Percentiles rank a stretch among this genome's conserved stretches.
These are phyloP conservation scores for Amphipyra tragopoginis DNA, from an alignment of 2,888 invertebrate species.

Conservation along the genomic window DNA sequence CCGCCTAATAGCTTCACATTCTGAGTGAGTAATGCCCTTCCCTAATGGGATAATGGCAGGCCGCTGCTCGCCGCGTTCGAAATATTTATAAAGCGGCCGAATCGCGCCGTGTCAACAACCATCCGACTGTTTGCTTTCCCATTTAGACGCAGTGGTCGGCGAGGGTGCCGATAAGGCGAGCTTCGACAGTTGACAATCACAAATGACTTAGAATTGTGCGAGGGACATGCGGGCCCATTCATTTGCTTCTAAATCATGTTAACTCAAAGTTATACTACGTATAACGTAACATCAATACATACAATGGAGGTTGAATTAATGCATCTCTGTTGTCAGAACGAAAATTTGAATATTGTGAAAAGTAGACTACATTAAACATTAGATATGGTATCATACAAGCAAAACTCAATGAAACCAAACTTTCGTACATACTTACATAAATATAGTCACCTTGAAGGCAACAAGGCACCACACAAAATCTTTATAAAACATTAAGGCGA, in stretches of 20 bases:
- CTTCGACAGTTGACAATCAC: constrained; percentile 54
- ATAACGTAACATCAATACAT: too few relatives aligned
- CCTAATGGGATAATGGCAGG: constrained; percentile 87
- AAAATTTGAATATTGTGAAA: too few relatives aligned
- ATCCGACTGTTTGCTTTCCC: constrained; percentile 82
- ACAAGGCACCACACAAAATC: constrained; percentile 62
- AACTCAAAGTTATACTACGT: too few relatives aligned
- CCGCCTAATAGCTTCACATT: constrained; percentile 81
- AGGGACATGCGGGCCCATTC: constrained; percentile 30
- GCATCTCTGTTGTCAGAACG: too few relatives aligned
- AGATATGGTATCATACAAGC: too few relatives aligned
- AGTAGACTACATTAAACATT: too few relatives aligned
- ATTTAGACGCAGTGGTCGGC: constrained; percentile 74
- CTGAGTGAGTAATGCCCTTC: constrained; percentile 85
- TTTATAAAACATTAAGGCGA: constrained; percentile 72
- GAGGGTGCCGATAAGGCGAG: constrained; percentile 75
- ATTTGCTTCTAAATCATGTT: constrained; percentile 18
- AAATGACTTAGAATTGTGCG: constrained; percentile 45
- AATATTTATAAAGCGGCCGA: constrained; percentile 87
- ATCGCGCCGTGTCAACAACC: constrained; percentile 84
- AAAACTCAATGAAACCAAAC: too few relatives aligned
- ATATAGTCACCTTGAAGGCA: constrained; percentile 2
- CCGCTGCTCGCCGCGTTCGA: constrained; percentile 74
- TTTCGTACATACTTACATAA: too few relatives aligned
- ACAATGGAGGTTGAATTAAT: too few relatives aligned